Evolutionary conservation across 2,888 invertebrate species (phyloP).

Genomic region (Aphidius colemani): DNA sequence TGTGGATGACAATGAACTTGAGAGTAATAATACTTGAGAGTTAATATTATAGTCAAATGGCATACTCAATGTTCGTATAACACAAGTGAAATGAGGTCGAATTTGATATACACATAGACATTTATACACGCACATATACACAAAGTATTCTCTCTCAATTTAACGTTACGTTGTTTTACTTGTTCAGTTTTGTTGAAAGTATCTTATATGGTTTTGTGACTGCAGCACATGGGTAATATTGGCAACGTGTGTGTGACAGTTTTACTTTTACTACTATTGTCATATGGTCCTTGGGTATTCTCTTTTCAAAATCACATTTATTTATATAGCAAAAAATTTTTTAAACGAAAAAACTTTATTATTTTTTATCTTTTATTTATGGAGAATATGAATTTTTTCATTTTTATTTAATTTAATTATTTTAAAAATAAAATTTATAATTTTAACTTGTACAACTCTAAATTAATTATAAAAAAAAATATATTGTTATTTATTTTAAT

Average conservation of each 20-base stretch:
- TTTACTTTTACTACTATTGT: slow-evolving; percentile 6
- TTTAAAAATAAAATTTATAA: too few relatives aligned
- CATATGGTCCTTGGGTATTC: background rate
- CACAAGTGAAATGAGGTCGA: slow-evolving; percentile 4
- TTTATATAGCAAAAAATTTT: background rate
- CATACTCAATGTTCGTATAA: background rate
- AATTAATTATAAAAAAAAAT: too few relatives aligned
- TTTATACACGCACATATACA: slow-evolving; percentile 4
- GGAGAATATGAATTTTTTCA: too few relatives aligned
- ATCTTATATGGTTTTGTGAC: too few relatives aligned
- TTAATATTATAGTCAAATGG: slow-evolving; percentile 1
- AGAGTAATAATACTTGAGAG: slow-evolving; percentile 1
- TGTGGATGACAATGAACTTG: slow-evolving; percentile 16
- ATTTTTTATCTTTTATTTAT: too few relatives aligned
- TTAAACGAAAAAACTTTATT: too few relatives aligned
- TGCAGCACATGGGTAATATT: background rate
- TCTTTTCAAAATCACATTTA: slow-evolving; percentile 1
- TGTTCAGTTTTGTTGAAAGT: too few relatives aligned
- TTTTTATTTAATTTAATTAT: too few relatives aligned
- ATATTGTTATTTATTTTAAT: too few relatives aligned
- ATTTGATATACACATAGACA: background rate
- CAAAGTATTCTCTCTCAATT: background rate
- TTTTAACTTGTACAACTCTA: too few relatives aligned
- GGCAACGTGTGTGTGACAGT: slow-evolving; percentile 10
- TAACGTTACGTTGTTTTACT: background rate